These are phyloP conservation scores for Diachrysia chrysitis DNA, from an alignment of 2,888 invertebrate species.

Conservation along the genomic window DNA sequence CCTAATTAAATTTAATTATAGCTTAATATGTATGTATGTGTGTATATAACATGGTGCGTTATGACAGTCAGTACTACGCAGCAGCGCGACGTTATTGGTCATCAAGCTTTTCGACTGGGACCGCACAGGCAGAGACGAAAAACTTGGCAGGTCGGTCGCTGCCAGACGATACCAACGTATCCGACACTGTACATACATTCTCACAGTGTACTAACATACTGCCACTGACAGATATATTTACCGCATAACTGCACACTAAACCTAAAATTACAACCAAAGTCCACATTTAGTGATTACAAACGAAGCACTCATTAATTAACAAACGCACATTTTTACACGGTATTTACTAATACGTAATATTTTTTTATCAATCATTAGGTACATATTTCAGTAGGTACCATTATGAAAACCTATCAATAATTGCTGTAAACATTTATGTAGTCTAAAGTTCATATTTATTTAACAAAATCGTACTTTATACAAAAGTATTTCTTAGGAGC, in stretches of 20 bases:
- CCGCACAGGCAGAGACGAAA: constrained; percentile 96
- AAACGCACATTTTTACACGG: constrained; percentile 22
- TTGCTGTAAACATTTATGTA: constrained; percentile 20
- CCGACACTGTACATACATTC: constrained; percentile 53
- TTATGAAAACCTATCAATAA: constrained; percentile 27
- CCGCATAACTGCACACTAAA: constrained; percentile 40
- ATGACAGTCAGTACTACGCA: constrained; percentile 84
- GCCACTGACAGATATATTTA: constrained; percentile 33
- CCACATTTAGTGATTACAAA: constrained; percentile 17
- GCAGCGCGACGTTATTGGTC: constrained; percentile 73
- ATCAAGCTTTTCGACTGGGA: constrained; percentile 97
- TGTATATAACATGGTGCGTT: constrained; percentile 80
- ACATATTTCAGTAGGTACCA: constrained; percentile 9
- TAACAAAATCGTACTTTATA: constrained; percentile 12
- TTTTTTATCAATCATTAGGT: constrained; percentile 28
- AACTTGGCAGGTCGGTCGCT: constrained; percentile 95
- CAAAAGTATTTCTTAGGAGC: constrained; percentile 16
- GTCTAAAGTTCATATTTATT: constrained; percentile 19
- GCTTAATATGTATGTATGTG: constrained; percentile 64
- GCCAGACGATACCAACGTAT: constrained; percentile 47
- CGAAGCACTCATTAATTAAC: constrained; percentile 33
- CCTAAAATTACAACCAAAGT: constrained; percentile 16
- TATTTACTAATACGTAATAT: constrained; percentile 20
- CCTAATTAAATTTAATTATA: constrained; percentile 21
- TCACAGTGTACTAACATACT: constrained; percentile 57